phyloP scores from a whole-genome alignment of 2,888 invertebrate genomes.

The Drosophila multiciliata region DNA sequence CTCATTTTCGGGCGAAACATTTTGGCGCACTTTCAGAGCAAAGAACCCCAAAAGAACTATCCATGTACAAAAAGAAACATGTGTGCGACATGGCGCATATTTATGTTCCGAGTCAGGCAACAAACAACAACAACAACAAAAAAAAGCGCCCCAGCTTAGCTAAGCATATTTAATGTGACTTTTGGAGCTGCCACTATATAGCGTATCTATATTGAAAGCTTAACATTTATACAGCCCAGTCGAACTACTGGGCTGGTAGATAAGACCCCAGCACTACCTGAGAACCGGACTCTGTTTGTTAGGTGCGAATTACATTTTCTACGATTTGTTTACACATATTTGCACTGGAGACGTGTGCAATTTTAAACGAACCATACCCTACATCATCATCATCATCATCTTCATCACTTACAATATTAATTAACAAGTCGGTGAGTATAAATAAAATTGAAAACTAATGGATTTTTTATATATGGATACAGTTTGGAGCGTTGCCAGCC shows the following conservation, averaged over 20 bases:
- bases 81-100: slow-evolving; percentile 24
- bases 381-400: neutral
- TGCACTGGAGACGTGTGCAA: slow-evolving; percentile 8
- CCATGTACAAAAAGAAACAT: slow-evolving; percentile 30
- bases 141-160: slow-evolving; percentile 14
- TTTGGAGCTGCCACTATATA: slow-evolving; percentile 13
- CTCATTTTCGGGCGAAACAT: slow-evolving; percentile 68
- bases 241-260: slow-evolving; percentile 3
- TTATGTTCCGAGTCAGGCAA: slow-evolving; percentile 1
- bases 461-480: slow-evolving; percentile 2
- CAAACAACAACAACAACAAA: no score
- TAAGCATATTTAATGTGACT: slow-evolving; percentile 17
- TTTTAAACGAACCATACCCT: neutral
- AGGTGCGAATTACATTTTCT: slow-evolving; percentile 31
- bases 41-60: slow-evolving; percentile 41
- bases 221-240: neutral
- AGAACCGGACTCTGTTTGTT: neutral
- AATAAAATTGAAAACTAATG: slow-evolving; percentile 38
- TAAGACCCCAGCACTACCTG: neutral
- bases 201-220: slow-evolving; percentile 9
- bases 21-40: slow-evolving; percentile 60
- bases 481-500: slow-evolving; percentile 29
- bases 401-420: slow-evolving; percentile 3
- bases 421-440: slow-evolving; percentile 17
- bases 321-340: slow-evolving; percentile 40